These are phyloP conservation scores for Caenorhabditis afra DNA, from an alignment of 2,888 invertebrate species.

Conservation along the genomic window DNA sequence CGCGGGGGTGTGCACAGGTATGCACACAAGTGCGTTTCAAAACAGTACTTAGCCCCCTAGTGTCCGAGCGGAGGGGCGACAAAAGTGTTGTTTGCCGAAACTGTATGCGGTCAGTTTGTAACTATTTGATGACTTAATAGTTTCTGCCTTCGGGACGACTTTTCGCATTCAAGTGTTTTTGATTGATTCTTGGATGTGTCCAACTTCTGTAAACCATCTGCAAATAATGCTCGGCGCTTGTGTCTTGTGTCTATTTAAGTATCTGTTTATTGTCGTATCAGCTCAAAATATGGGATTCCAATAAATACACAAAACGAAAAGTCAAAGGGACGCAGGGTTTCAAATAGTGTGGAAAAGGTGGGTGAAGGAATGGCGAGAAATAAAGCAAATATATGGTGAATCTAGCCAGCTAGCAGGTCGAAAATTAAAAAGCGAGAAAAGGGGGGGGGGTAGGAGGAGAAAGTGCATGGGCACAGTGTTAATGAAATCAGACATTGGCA, in stretches of 20 bases:
- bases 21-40: constrained; percentile 28
- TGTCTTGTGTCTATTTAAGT: background rate
- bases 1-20: constrained; percentile 38
- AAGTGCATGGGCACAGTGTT: background rate
- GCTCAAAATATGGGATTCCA: background rate
- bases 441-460: too few relatives aligned
- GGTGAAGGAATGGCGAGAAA: too few relatives aligned
- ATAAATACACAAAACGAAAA: background rate
- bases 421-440: background rate
- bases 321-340: background rate
- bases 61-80: constrained; percentile 17
- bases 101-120: constrained; percentile 9
- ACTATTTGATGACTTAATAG: constrained; percentile 3
- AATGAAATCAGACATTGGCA: background rate
- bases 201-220: too few relatives aligned
- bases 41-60: constrained; percentile 22
- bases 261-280: background rate
- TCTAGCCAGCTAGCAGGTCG: constrained; percentile 21
- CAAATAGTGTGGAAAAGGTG: too few relatives aligned
- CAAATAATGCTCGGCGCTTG: too few relatives aligned
- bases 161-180: too few relatives aligned
- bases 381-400: constrained; percentile 16
- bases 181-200: too few relatives aligned
- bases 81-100: constrained; percentile 31
- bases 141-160: too few relatives aligned